These are phyloP conservation scores for Apocrypta bakeri DNA, from an alignment of 1,140 invertebrate genomes.

Conservation along the genomic window DNA sequence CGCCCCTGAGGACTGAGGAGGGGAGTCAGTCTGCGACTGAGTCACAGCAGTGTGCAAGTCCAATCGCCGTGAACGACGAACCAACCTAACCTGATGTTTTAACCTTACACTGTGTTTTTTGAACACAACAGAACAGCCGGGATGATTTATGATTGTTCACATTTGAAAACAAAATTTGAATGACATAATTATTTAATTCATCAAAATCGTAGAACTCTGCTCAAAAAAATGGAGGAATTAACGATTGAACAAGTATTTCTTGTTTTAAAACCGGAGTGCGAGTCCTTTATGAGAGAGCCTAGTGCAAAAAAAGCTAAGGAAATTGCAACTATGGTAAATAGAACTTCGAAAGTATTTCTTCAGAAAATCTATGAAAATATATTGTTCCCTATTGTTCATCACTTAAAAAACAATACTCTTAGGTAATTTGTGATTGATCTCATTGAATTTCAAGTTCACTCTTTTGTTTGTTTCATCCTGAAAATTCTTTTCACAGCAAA, in stretches of 20 bases:
- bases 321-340: slow-evolving; percentile 61
- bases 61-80: too few species aligned
- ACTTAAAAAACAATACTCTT: slow-evolving; percentile 69
- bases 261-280: slow-evolving; percentile 74
- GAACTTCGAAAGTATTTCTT: slow-evolving; percentile 66
- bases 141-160: neutral
- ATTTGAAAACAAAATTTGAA: too few species aligned
- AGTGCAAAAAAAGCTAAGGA: slow-evolving; percentile 62
- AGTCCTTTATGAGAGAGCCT: slow-evolving; percentile 72
- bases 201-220: too few species aligned
- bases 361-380: slow-evolving; percentile 75
- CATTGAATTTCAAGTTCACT: neutral
- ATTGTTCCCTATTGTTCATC: slow-evolving; percentile 73
- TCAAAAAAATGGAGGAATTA: slow-evolving; percentile 38
- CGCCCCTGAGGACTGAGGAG: too few species aligned
- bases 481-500: slow-evolving; percentile 60
- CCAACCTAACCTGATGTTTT: neutral
- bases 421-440: slow-evolving; percentile 63
- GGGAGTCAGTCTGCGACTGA: too few species aligned
- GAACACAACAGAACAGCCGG: too few species aligned
- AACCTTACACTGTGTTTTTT: too few species aligned
- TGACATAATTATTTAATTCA: neutral
- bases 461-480: slow-evolving; percentile 52
- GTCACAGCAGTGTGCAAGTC: too few species aligned
- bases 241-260: slow-evolving; percentile 56